A percentile compares a stretch with the other conserved stretches of the same genome.
Conservation (phyloP, 2,797 vertebrate genomes). For the Odontamblyopus rebecca region DNA sequence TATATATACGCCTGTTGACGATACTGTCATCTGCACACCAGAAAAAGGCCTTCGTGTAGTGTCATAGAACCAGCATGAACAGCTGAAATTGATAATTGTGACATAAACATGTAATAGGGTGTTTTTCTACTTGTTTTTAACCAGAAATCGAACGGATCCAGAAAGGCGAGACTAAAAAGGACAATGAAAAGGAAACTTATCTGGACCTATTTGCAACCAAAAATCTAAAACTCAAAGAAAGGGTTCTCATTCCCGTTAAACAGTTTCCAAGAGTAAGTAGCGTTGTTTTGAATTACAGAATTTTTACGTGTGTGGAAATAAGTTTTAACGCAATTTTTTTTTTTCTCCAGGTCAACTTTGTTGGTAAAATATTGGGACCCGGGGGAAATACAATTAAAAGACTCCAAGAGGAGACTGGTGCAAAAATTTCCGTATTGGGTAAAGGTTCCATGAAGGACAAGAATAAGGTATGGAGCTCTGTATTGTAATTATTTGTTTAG, state of each 20-base stretch:
- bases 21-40: not conserved
- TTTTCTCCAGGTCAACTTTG: constrained; percentile 89
- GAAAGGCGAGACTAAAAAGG: constrained; percentile 93
- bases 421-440: constrained; percentile 96
- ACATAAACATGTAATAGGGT: not conserved
- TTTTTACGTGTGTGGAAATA: too few species aligned
- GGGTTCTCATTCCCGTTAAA: constrained; percentile 94
- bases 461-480: constrained; percentile 80
- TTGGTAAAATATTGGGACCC: constrained; percentile 96
- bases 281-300: not conserved
- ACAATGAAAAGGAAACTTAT: constrained; percentile 88
- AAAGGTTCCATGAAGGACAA: constrained; percentile 99
- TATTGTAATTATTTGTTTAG: not conserved
- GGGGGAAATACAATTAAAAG: constrained; percentile 98
- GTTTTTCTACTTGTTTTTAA: not conserved
- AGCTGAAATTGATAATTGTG: not conserved
- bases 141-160: constrained; percentile 94
- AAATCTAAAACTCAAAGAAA: constrained; percentile 92
- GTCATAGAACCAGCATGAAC: not conserved
- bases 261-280: constrained; percentile 90
- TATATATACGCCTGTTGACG: not conserved
- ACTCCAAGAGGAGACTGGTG: constrained; percentile 95
- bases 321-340: too few species aligned
- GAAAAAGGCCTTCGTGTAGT: not conserved
- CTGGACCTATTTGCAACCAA: constrained; percentile 94